These are phyloP conservation scores for Diabrotica balteata DNA, from an alignment of 2,888 invertebrate species.

Conservation along the genomic window DNA sequence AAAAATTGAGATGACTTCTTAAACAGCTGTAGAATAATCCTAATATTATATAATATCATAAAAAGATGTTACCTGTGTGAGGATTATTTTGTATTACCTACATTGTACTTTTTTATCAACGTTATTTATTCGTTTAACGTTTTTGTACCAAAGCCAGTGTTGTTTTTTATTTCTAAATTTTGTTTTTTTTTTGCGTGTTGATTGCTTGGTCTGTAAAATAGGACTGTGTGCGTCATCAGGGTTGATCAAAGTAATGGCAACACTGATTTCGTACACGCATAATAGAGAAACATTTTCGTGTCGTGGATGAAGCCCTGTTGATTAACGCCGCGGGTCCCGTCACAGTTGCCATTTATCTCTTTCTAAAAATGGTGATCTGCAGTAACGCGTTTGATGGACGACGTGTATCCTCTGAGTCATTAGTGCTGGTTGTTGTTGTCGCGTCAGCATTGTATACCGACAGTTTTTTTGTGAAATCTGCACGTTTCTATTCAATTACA, in stretches of 20 bases:
- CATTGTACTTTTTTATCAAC: too few relatives aligned
- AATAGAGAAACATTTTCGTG: constrained; percentile 24
- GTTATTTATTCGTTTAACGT: too few relatives aligned
- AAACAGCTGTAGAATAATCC: too few relatives aligned
- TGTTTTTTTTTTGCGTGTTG: too few relatives aligned
- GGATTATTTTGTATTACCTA: too few relatives aligned
- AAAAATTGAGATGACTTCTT: too few relatives aligned
- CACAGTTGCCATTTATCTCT: constrained; percentile 26
- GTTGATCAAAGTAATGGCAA: constrained; percentile 7
- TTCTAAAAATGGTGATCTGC: constrained; percentile 18
- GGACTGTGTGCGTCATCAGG: neutral
- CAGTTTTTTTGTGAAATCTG: constrained; percentile 20
- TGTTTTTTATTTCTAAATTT: too few relatives aligned
- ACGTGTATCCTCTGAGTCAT: constrained; percentile 22
- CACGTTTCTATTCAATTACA: constrained; percentile 21
- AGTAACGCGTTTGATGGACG: constrained; percentile 21
- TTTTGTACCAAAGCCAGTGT: too few relatives aligned
- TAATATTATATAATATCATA: too few relatives aligned
- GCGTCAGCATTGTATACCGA: constrained; percentile 23
- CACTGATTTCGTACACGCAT: constrained; percentile 9
- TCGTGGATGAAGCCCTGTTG: constrained; percentile 17
- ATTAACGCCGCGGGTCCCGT: constrained; percentile 23
- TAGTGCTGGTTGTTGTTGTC: constrained; percentile 23
- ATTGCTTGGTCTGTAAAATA: too few relatives aligned
- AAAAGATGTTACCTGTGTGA: too few relatives aligned